Evolutionary conservation across 2,797 vertebrate genomes (phyloP).

Genomic region (Sebastiscus tertius): DNA sequence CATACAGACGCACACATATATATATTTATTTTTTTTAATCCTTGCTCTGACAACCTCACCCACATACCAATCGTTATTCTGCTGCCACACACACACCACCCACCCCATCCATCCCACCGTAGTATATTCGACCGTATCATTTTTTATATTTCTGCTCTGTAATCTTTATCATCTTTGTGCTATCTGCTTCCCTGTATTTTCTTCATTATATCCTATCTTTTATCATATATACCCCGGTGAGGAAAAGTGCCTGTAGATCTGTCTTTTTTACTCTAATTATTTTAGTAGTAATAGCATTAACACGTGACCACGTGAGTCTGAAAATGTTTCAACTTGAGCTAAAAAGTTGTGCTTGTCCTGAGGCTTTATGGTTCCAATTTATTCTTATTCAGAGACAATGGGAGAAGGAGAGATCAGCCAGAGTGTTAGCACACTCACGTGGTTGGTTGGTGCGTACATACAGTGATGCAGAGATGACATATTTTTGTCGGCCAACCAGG

Average conservation of each 20-base stretch:
- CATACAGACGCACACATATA: neutral
- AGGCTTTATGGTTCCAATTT: neutral
- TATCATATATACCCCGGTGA: neutral
- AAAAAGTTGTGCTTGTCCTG: neutral
- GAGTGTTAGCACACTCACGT: neutral
- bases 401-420: neutral
- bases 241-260: conserved; percentile 7
- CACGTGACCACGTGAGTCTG: neutral
- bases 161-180: conserved; percentile 30
- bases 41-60: conserved; percentile 55
- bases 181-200: conserved; percentile 1
- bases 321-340: neutral
- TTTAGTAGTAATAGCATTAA: neutral
- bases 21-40: conserved; percentile 20
- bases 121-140: conserved; percentile 26
- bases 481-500: no score
- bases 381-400: neutral
- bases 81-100: conserved; percentile 39
- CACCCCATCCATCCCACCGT: conserved; percentile 21
- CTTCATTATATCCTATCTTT: conserved; percentile 8
- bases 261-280: conserved; percentile 34
- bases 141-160: conserved; percentile 41
- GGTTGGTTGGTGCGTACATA: neutral
- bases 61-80: conserved; percentile 54
- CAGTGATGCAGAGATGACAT: no score